phyloP scores from a whole-genome alignment of 2,797 vertebrate species.

The Steatocranus sp. region DNA sequence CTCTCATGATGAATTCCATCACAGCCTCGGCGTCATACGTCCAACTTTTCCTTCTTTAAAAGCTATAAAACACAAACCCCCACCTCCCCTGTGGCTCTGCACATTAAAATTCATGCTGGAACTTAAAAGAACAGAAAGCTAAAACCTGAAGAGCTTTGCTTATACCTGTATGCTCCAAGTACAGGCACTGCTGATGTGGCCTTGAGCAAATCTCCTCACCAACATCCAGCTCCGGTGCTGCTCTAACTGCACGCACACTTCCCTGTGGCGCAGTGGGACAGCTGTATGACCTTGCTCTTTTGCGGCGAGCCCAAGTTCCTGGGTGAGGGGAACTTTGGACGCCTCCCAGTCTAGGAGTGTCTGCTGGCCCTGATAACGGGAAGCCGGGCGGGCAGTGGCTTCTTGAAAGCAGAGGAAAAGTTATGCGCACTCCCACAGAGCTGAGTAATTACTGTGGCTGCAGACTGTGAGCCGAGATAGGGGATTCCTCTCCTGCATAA shows the following conservation, averaged over 20 bases:
- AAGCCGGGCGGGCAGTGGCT: not conserved
- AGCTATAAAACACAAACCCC: not conserved
- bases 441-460: conserved; percentile 53
- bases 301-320: not conserved
- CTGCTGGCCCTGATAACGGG: conserved; percentile 52
- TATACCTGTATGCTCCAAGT: not conserved
- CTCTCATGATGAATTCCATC: not conserved
- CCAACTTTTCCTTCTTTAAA: not conserved
- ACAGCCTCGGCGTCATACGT: not conserved
- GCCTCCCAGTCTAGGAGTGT: not conserved
- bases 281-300: conserved; percentile 2
- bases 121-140: not conserved
- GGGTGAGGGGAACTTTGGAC: conserved; percentile 19
- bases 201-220: not conserved
- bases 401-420: conserved; percentile 18
- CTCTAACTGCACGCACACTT: not conserved
- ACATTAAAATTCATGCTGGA: not conserved
- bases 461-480: conserved; percentile 39
- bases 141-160: not conserved
- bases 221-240: not conserved
- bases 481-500: conserved; percentile 53
- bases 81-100: not conserved
- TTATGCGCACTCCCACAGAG: conserved; percentile 13
- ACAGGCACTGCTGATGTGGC: not conserved
- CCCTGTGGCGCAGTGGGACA: not conserved